Evolutionary conservation across 1,140 invertebrate genomes (phyloP).

Genomic region (Gonatopus flavifemur): DNA sequence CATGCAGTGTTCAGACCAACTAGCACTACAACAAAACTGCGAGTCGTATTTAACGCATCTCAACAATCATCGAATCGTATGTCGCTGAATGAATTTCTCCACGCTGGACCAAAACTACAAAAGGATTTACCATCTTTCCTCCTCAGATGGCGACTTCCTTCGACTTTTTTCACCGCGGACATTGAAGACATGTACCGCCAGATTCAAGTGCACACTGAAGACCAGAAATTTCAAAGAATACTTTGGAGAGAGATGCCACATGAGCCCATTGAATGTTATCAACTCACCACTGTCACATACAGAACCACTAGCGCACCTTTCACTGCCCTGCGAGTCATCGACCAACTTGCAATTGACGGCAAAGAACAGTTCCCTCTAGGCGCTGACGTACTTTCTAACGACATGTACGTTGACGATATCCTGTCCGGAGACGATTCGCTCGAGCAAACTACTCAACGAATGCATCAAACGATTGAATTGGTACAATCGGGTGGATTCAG

Average conservation of each 20-base stretch:
- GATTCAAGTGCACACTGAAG: conserved; percentile 6
- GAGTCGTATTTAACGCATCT: conserved; percentile 17
- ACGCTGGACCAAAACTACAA: conserved; percentile 1
- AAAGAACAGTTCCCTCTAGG: conserved; percentile 26
- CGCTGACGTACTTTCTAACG: conserved; percentile 28
- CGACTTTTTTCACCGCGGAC: conserved; percentile 17
- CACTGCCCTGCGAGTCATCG: conserved; percentile 34
- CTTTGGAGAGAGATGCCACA: conserved; percentile 29
- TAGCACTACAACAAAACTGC: not conserved
- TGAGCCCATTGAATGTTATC: conserved; percentile 22
- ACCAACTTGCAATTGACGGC: conserved; percentile 34
- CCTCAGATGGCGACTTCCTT: conserved; percentile 31
- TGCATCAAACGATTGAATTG: not conserved
- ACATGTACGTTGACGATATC: conserved; percentile 56
- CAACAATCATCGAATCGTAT: conserved; percentile 9
- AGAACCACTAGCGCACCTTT: conserved; percentile 41
- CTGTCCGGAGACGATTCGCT: conserved; percentile 33
- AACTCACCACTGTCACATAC: conserved; percentile 41
- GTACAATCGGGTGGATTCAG: not conserved
- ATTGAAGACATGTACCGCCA: conserved; percentile 12
- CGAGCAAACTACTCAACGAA: not conserved
- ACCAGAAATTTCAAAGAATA: conserved; percentile 9
- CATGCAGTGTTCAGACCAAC: not conserved
- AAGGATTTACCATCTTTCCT: conserved; percentile 23
- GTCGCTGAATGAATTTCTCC: conserved; percentile 21